Evolutionary conservation across 2,888 invertebrate genomes (phyloP).

Genomic region (Polydesmus complanatus): DNA sequence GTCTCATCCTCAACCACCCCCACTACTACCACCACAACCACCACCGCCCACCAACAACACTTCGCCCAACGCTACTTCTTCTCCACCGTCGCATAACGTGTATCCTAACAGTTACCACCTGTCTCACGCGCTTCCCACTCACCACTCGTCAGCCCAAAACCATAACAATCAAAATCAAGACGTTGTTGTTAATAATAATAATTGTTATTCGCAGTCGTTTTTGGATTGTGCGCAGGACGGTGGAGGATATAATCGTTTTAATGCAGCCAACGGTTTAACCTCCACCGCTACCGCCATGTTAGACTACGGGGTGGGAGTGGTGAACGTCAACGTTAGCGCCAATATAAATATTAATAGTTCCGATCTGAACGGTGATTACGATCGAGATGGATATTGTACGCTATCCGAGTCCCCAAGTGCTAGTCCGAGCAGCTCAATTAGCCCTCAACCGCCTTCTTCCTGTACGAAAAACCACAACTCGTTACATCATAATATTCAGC

Average conservation of each 20-base stretch:
- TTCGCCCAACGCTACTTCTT: not conserved
- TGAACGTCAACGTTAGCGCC: not conserved
- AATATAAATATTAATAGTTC: constrained; percentile 14
- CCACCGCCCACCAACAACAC: too few relatives aligned
- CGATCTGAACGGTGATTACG: constrained; percentile 22
- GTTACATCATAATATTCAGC: constrained; percentile 37
- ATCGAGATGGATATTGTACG: constrained; percentile 17
- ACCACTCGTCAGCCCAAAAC: not conserved
- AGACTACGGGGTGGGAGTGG: not conserved
- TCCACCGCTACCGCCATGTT: not conserved
- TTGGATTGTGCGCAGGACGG: not conserved
- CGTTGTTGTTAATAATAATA: too few relatives aligned
- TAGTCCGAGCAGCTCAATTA: constrained; percentile 10
- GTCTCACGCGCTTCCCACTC: not conserved
- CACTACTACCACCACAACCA: too few relatives aligned
- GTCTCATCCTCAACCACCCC: not conserved
- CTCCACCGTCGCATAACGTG: not conserved
- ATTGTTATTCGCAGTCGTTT: constrained; percentile 12
- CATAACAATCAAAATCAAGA: constrained; percentile 7
- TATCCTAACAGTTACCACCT: not conserved
- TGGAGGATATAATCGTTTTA: not conserved
- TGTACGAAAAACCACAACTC: constrained; percentile 28
- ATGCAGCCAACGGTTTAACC: not conserved
- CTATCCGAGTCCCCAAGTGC: constrained; percentile 8
- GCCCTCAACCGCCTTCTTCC: constrained; percentile 7